These are phyloP conservation scores for Drosophila greeni DNA, from an alignment of 2,888 invertebrate species.

Conservation along the genomic window DNA sequence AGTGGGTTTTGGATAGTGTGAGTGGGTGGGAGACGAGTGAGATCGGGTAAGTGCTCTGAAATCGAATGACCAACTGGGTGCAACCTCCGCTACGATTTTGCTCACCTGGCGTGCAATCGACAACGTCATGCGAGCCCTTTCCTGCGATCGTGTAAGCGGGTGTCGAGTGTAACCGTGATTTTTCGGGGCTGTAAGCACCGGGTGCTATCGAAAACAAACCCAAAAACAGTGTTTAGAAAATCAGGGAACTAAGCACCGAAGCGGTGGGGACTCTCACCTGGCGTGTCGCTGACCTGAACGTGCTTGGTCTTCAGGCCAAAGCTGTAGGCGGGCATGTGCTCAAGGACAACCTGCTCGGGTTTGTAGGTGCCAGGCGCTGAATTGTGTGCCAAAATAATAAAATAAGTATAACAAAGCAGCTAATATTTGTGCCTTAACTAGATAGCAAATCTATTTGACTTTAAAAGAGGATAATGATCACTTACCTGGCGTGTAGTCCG, in stretches of 20 bases:
- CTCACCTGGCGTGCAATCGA: constrained; percentile 72
- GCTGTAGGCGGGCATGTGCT: constrained; percentile 84
- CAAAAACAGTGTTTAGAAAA: background rate
- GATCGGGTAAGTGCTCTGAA: background rate
- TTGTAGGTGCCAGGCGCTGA: constrained; percentile 81
- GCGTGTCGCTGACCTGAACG: constrained; percentile 81
- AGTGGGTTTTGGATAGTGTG: background rate
- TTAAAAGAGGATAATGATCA: too few species aligned
- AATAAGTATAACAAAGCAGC: background rate
- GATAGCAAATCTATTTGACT: too few species aligned
- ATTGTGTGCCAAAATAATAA: constrained; percentile 9
- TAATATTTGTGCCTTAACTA: background rate
- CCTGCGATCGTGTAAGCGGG: constrained; percentile 81
- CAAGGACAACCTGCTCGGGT: constrained; percentile 80
- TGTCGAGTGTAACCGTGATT: constrained; percentile 80
- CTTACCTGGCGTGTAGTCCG: constrained; percentile 76
- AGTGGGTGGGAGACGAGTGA: background rate
- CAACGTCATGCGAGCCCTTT: constrained; percentile 78
- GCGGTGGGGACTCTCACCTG: constrained; percentile 76
- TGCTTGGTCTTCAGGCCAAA: constrained; percentile 85
- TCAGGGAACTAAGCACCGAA: background rate
- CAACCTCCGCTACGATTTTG: background rate
- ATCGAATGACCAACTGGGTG: background rate
- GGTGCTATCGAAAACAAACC: constrained; percentile 72
- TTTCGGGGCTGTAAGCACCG: constrained; percentile 81